Base-by-base conservation (phyloP, 2,113 vertebrate genomes). In the Tetrax tetrax region DNA sequence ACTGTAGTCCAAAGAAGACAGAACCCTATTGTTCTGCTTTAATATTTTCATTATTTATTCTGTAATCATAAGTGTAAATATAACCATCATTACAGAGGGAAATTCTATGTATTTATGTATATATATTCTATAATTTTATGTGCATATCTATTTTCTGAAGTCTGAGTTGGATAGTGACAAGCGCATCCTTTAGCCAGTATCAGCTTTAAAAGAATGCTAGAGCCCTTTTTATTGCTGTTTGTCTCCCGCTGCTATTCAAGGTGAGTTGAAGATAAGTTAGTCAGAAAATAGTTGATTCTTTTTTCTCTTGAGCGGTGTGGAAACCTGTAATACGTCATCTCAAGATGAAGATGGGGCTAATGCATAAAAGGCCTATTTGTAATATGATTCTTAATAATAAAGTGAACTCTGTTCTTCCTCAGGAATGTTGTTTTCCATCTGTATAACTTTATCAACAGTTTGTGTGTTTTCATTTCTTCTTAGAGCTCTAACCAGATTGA, bases 401-500 rank as follows among this genome's bases (percentile, higher is more conserved):
- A 87, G 35, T 57, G 61, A 87, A 70, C 27, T 29, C 5, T 21
- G 12, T 87, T 94, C 72, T 38, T 48, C 63, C 9, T 47, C 22
- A 35, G n/a, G 24, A 51, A 54, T 16, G 2, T 64, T 74, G 17
- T 33, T 93, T 91, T 83, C 16, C 1, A 4, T 11, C 33, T 57
- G 14, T 4, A n/a, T 13, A 71, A 28, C 12, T 50, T 95, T 66
- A 25, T 54, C 19, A 33, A 2, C 18, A 28, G 1, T 63, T 92
- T 53, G 4, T 63, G 15, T 77, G 31, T 37, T 65, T 94, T 92
- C 17, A 10, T 97, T 86, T 33, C 45, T 96, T 96, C 51, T 63
- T 92, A 99, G 99, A 98, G 97, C 79, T 98, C 96, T 65, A 99
- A 99, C 96, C 95, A 95, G 87, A 98, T 99, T 48, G 89, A 97